Evolutionary conservation across 2,113 vertebrate genomes (phyloP).

Genomic region (Mirounga angustirostris): DNA sequence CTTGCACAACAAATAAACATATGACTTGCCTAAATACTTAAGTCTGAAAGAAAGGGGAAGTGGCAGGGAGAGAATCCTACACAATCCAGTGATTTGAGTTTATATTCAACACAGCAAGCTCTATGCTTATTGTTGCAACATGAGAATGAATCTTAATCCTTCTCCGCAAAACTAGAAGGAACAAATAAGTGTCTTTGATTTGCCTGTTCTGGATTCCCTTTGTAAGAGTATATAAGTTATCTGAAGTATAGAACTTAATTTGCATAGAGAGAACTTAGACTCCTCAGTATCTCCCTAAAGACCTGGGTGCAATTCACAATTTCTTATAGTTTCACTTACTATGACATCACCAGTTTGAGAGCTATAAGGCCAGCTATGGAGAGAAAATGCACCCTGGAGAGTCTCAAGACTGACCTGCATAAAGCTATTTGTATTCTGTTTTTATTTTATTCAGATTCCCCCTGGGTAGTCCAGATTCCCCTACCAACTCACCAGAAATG

Average conservation of each 20-base stretch:
- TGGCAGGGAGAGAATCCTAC: neutral
- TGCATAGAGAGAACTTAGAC: slow-evolving; percentile 68
- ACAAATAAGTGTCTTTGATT: slow-evolving; percentile 49
- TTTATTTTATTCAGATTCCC: slow-evolving; percentile 77
- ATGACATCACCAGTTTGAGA: slow-evolving; percentile 85
- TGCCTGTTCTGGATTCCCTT: neutral
- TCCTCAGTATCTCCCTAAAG: slow-evolving; percentile 63
- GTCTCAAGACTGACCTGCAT: slow-evolving; percentile 81
- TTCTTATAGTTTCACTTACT: slow-evolving; percentile 80
- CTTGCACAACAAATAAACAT: slow-evolving; percentile 36
- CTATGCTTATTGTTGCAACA: neutral
- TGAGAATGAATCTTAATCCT: slow-evolving; percentile 15
- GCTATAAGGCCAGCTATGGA: slow-evolving; percentile 64
- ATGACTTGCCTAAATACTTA: slow-evolving; percentile 43
- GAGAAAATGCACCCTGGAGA: slow-evolving; percentile 71
- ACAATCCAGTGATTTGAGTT: slow-evolving; percentile 38
- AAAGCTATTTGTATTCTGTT: slow-evolving; percentile 85
- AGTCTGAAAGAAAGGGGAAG: slow-evolving; percentile 13
- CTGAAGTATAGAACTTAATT: neutral
- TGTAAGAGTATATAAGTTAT: slow-evolving; percentile 5
- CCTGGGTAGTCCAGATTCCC: slow-evolving; percentile 72
- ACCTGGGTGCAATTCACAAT: slow-evolving; percentile 56
- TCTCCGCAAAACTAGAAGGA: slow-evolving; percentile 51
- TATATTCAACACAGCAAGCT: slow-evolving; percentile 13
- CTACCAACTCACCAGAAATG: slow-evolving; percentile 79